Evolutionary conservation across 1,140 invertebrate genomes (phyloP).

Genomic region (Oncopodura yosiiana): DNA sequence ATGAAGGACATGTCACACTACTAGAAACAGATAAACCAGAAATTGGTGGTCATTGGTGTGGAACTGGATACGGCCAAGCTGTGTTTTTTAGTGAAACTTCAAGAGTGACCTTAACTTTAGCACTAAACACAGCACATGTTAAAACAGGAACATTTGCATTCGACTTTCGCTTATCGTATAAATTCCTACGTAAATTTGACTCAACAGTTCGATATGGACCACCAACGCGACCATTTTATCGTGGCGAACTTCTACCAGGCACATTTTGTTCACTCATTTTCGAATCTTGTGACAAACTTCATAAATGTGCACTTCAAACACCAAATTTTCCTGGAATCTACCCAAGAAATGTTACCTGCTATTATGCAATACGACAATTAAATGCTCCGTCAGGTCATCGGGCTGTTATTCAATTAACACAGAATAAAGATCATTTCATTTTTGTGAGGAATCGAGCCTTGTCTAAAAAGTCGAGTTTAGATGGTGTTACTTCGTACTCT

Average conservation of each 20-base stretch:
- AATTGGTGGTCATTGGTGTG: conserved; percentile 71
- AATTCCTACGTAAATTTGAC: conserved; percentile 62
- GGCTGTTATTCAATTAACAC: conserved; percentile 47
- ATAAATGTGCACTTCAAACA: conserved; percentile 63
- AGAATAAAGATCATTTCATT: conserved; percentile 35
- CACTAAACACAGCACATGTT: conserved; percentile 54
- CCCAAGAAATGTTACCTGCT: conserved; percentile 71
- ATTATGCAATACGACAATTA: conserved; percentile 61
- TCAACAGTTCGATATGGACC: conserved; percentile 61
- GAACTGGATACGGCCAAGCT: conserved; percentile 70
- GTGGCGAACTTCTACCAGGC: conserved; percentile 57
- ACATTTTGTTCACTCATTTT: conserved; percentile 69
- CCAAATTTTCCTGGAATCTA: conserved; percentile 79
- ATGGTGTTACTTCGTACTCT: too few relatives aligned
- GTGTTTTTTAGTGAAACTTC: conserved; percentile 73
- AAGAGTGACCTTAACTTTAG: conserved; percentile 62
- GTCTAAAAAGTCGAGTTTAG: conserved; percentile 7
- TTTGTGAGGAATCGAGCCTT: conserved; percentile 33
- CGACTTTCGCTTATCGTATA: conserved; percentile 70
- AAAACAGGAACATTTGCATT: conserved; percentile 14
- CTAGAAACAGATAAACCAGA: conserved; percentile 57
- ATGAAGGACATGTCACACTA: conserved; percentile 66
- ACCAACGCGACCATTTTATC: conserved; percentile 52
- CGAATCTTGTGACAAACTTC: conserved; percentile 53
- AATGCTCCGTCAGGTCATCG: conserved; percentile 59